Evolutionary conservation across 2,888 invertebrate species (phyloP), one percentile per base, ranked within the genome.

Genomic region (Laspeyria flexula): DNA sequence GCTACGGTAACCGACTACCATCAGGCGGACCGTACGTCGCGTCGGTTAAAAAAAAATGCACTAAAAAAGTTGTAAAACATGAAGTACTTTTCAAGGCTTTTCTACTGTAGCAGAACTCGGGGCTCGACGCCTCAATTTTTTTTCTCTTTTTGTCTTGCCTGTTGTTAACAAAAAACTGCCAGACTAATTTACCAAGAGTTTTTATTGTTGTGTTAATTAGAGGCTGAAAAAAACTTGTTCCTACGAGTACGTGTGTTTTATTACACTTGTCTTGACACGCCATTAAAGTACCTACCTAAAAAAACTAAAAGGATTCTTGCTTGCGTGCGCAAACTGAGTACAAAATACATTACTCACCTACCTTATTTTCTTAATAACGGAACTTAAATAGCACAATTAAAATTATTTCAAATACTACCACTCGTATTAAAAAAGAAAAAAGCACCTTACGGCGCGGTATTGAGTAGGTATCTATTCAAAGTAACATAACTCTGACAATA

Each of bases 131-230:
- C 3, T 41, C n/a, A 6, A 45, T 43, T 25, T 53, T 46, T 55
- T 43, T 42, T 41, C 23, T 39, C 46, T 31, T 9, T 49, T 29
- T 45, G 18, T 43, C 45, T 60, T 39, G 47, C 55, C 15, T 50
- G 55, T 40, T 33, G 43, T 1, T 40, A 51, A 55, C 47, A 52
- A 63, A 65, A 62, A 59, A 49, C 54, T 6, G 34, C 49, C 56
- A 49, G 49, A 65, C 50, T 56, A 60, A 63, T 65, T 59, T 64
- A 34, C 44, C 43, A 43, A 15, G 39, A 46, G 51, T 62, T 65
- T 65, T 66, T 66, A 65, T 66, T 57, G 60, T 55, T 57, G 52
- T 66, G 60, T 53, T 65, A 63, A 65, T 65, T 65, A 65, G 57
- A 41, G 43, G 45, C 60, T 48, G 57, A 60, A 60, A 59, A 60